phyloP scores from a whole-genome alignment of 2,113 vertebrate genomes.

The Channa argus region DNA sequence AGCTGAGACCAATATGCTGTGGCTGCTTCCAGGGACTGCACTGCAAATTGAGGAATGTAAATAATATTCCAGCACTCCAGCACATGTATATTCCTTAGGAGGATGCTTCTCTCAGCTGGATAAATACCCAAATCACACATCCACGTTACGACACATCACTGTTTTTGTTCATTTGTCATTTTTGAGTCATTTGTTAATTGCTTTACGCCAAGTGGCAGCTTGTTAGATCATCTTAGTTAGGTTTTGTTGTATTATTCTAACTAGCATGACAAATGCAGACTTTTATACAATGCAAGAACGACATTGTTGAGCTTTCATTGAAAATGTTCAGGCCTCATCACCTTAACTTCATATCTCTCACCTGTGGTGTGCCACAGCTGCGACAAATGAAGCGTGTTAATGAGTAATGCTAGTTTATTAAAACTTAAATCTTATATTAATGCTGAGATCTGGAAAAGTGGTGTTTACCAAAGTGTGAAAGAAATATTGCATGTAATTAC shows the following conservation, averaged over 20 bases:
- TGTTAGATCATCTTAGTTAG: background rate
- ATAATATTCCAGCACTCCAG: background rate
- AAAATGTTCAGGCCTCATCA: background rate
- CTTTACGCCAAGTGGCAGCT: background rate
- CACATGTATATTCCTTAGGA: background rate
- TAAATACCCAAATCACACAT: conserved; percentile 12
- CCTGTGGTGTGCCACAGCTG: conserved; percentile 10
- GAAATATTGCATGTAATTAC: background rate
- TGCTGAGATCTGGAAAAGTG: background rate
- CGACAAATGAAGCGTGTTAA: conserved; percentile 16
- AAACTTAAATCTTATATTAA: background rate
- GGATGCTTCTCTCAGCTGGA: background rate
- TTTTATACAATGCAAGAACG: background rate
- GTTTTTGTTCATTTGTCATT: background rate
- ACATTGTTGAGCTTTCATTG: background rate
- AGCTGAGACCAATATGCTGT: conserved; percentile 12
- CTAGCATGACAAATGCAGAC: background rate
- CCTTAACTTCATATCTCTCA: conserved; percentile 18
- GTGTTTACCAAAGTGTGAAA: background rate
- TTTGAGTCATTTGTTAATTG: background rate
- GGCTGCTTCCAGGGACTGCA: conserved; percentile 9
- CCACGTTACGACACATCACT: background rate
- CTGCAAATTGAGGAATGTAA: background rate
- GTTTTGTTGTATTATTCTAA: background rate
- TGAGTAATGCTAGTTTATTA: conserved; percentile 12